These are phyloP conservation scores for Achlya flavicornis DNA, from an alignment of 2,888 invertebrate species.

Conservation along the genomic window DNA sequence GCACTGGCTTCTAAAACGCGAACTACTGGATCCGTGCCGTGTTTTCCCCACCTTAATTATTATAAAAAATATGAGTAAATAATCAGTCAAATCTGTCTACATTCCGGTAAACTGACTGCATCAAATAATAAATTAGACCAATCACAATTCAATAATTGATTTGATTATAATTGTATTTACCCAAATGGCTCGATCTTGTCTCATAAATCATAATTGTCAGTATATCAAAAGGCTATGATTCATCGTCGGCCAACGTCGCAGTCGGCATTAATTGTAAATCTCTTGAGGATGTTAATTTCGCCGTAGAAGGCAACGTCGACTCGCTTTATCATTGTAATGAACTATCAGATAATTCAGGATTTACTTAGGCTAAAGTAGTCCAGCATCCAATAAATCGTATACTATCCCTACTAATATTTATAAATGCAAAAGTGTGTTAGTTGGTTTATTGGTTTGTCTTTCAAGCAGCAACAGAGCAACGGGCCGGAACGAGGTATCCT, in stretches of 20 bases:
- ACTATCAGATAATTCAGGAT: constrained; percentile 52
- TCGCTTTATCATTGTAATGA: constrained; percentile 60
- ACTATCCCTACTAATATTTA: no score
- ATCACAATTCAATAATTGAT: neutral
- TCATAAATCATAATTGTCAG: neutral
- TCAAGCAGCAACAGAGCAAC: no score
- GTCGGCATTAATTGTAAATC: constrained; percentile 48
- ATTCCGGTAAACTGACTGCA: no score
- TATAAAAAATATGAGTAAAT: neutral
- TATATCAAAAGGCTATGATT: constrained; percentile 26
- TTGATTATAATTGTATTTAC: neutral
- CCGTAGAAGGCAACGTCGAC: constrained; percentile 45
- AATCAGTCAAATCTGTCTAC: neutral
- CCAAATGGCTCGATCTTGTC: neutral
- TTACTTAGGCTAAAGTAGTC: constrained; percentile 35
- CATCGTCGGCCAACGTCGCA: constrained; percentile 32
- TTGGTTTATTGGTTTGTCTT: no score
- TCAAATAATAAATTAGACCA: no score
- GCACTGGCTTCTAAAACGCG: no score
- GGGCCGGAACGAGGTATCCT: no score
- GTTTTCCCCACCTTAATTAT: no score
- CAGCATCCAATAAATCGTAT: constrained; percentile 21
- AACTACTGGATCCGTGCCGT: no score
- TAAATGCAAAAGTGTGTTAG: no score
- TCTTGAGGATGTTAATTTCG: constrained; percentile 39